Base-by-base conservation (phyloP, 1,140 invertebrate genomes). In the Armadillidium nasatum region DNA sequence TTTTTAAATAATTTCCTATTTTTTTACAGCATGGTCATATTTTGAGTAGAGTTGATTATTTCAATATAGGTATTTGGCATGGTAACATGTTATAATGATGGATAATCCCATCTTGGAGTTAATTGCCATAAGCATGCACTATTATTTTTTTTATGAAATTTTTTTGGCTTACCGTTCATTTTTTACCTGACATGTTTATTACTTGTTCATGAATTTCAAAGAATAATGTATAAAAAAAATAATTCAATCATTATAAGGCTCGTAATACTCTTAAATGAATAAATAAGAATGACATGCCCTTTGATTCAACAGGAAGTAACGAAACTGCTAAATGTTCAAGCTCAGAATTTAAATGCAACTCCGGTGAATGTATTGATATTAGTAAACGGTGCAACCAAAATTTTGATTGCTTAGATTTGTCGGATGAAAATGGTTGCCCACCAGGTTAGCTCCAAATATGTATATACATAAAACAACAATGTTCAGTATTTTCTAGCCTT, bases 261-360 rank as follows among this genome's bases (percentile, higher is more conserved):
- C 33, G 6, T 33, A 33, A 33, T 33, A 33, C 33, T 33, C 33
- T 33, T 1, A 33, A 33, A 33, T 33, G 33, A 33, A 33, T 33
- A 33, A 33, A 33, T 33, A 33, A 33, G 33, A 33, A 33, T 33
- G 33, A 33, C 33, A 33, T 33, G 50, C 11, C 50, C 50, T 60
- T 60, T 60, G 60, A 71, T 69, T 69, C 69, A 73, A 74, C 76
- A 78, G 76, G 46, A 45, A 45, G 74, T 60, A 60, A 19, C 19
- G 50, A 60, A 7, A 13, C 50, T 60, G 33, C 33, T 33, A 54
- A 80, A 71, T 82, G 81, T 73, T 45, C 80, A 69, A 73, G 67
- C 60, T 66, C 60, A 43, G 45, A 67, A 44, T 90, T 89, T 78
- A 83, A 82, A 45, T 90, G 89, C 75, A 84, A 82, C 19, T 87